Conservation (phyloP, 2,113 vertebrate species). For the Catagonus wagneri region DNA sequence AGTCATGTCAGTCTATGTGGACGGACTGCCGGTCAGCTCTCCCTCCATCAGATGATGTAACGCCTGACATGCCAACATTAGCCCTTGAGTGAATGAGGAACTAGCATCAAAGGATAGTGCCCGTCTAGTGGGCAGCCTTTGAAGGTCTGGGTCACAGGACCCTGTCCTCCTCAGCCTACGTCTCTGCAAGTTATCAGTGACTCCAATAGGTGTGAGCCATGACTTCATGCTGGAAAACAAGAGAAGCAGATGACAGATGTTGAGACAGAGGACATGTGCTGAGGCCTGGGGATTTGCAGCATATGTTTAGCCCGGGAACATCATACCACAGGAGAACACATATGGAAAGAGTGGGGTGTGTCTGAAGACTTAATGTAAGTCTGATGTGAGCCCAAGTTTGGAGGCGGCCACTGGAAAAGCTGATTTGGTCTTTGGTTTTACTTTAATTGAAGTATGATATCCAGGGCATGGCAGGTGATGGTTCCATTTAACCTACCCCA, state of each 20-base stretch:
- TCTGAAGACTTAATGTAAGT: not conserved
- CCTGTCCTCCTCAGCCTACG: not conserved
- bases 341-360: not conserved
- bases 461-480: not conserved
- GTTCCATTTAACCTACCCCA: not conserved
- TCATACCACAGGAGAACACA: not conserved
- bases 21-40: not conserved
- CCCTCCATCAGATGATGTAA: not conserved
- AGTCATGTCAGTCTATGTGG: not conserved
- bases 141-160: not conserved
- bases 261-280: not conserved
- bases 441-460: not conserved
- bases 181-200: not conserved
- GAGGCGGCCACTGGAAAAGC: not conserved
- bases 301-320: not conserved
- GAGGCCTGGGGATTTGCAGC: not conserved
- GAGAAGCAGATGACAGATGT: not conserved
- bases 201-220: not conserved
- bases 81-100: not conserved
- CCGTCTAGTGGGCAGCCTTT: not conserved
- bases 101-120: not conserved
- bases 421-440: slow-evolving; percentile 1
- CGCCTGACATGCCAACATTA: not conserved
- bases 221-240: not conserved
- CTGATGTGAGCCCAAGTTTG: not conserved